Conservation (phyloP, 2,888 invertebrate genomes). For the Athalia rosae region DNA sequence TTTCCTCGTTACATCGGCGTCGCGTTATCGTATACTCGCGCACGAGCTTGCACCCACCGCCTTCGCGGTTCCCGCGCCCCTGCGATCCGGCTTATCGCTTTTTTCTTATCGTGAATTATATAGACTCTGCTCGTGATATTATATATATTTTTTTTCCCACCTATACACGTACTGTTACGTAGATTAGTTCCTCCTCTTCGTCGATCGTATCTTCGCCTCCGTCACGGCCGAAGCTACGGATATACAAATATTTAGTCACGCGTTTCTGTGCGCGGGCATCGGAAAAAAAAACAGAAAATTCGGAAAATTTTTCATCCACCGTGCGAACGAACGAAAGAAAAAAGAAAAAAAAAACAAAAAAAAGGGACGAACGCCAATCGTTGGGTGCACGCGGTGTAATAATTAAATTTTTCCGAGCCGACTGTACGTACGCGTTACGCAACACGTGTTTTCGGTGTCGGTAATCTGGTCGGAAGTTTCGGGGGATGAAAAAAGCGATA, state of each 20-base stretch:
- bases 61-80: not conserved
- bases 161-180: not conserved
- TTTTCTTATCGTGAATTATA: conserved; percentile 34
- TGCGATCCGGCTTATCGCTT: conserved; percentile 2
- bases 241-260: not conserved
- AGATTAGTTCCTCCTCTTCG: conserved; percentile 18
- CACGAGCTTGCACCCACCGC: not conserved
- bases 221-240: not conserved
- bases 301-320: not conserved
- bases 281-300: not conserved
- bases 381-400: no score
- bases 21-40: conserved; percentile 10
- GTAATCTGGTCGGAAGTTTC: no score
- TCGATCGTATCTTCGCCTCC: conserved; percentile 37
- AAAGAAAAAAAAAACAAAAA: not conserved
- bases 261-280: no score
- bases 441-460: no score
- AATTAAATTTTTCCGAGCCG: no score
- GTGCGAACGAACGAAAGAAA: not conserved
- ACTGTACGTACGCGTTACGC: no score
- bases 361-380: not conserved
- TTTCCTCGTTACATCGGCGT: not conserved
- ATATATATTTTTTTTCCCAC: conserved; percentile 8
- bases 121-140: conserved; percentile 18
- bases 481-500: not conserved